Evolutionary conservation across 2,113 vertebrate species (phyloP), one percentile per base, ranked within the genome.

Genomic region (Aptenodytes forsteri): DNA sequence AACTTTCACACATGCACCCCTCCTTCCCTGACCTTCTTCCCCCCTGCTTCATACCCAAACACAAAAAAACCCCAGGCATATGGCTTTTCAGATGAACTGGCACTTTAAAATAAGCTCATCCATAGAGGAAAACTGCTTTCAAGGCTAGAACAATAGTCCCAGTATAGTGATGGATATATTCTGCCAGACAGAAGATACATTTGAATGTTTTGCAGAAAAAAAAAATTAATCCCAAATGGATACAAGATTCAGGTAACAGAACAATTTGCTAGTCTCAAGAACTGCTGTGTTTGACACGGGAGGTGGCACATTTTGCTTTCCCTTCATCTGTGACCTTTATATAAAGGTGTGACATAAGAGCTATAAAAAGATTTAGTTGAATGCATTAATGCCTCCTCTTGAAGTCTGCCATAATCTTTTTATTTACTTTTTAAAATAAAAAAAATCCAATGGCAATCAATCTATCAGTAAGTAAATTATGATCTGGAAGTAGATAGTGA

Each of bases 71-170:
- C 9, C 17, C n/a, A 89, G 64, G 54, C 69, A 94, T 40, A 73
- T n/a, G 46, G 67, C 87, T 96, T 97, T 98, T 97, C 90, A 94
- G 83, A 96, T 95, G 86, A 97, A 91, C 70, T 95, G 89, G 26
- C 87, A 92, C 78, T 95, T 93, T 44, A 94, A 93, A 98, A 95
- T 83, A 98, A 96, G 76, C 76, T 96, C 91, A 93, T 90, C 82
- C 56, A 88, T 18, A 6, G 77, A 88, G 83, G 66, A 93, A 89
- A 94, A 95, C 89, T 94, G 76, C 75, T 97, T 97, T 96, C 90
- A 95, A 77, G 85, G 86, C 54, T 81, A 94, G 94, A 96, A 96
- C 94, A 97, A 94, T 91, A 83, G 38, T 52, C 20, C 46, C 12
- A 64, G 34, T 59, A 87, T 36, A 93, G 66, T 77, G 71, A 96